Evolutionary conservation across 2,888 invertebrate species (phyloP), one percentile per base, ranked within the genome.

Genomic region (Cryptophagus acutangulus): DNA sequence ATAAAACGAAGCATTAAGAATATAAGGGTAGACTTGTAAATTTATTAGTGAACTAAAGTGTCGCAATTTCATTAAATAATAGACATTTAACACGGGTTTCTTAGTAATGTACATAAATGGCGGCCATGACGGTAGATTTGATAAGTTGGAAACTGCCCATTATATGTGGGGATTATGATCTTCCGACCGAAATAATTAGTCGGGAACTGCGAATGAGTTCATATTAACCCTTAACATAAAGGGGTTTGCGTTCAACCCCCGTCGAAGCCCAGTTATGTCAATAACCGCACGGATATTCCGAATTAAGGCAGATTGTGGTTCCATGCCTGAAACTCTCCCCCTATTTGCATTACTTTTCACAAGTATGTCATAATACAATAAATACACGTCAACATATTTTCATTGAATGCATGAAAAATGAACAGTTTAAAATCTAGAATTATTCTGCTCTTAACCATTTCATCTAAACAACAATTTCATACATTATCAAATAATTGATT

Each of bases 121-220:
- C 63, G 55, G 65, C 67, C 66, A 66, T 67, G 64, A 67, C 66
- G 66, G 63, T 65, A 64, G 67, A 69, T 69, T 69, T 69, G 66
- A 64, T 65, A 65, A 66, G 62, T 66, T 65, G 58, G 61, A 65
- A 67, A 65, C 66, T 67, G 67, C 67, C 67, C 67, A 68, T 69
- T 69, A 68, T 68, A 66, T 63, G 64, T 63, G 61, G 66, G 66
- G 70, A 70, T 69, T 70, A 70, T 69, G 66, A 69, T 67, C 68
- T 67, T 61, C 65, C 68, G 63, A 68, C 68, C 67, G 69, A 69
- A 65, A 69, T 68, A 70, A 69, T 70, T 69, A 70, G 68, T 64
- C 62, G 55, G 60, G 57, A 65, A 65, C 64, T 64, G 65, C 62
- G 63, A 68, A 67, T 63, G 65, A 67, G 67, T 69, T 59, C 67